Conservation (phyloP, 2,113 vertebrate species). For the Salvator merianae region DNA sequence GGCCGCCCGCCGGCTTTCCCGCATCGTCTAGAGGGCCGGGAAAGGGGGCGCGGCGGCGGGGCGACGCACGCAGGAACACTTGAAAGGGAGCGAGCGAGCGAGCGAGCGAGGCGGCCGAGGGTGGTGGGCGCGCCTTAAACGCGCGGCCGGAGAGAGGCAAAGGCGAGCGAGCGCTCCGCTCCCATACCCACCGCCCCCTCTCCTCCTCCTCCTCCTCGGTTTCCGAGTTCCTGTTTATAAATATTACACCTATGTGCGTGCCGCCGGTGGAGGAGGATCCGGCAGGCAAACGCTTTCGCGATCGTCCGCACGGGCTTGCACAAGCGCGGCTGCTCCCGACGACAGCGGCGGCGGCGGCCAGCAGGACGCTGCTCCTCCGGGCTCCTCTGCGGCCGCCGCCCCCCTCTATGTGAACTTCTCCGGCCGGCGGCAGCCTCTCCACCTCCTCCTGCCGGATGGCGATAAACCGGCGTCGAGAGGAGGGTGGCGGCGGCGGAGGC, state of each 20-base stretch:
- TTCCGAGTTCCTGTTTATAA: no score
- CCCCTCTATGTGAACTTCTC: conserved; percentile 46
- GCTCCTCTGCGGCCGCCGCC: background rate
- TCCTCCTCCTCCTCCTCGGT: no score
- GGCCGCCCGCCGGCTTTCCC: conserved; percentile 1
- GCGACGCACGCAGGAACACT: background rate
- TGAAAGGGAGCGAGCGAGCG: conserved; percentile 22
- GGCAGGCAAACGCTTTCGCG: background rate
- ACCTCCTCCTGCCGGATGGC: conserved; percentile 68
- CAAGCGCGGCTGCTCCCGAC: background rate
- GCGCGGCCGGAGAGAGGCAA: conserved; percentile 23
- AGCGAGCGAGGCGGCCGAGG: conserved; percentile 49
- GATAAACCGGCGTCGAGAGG: conserved; percentile 74
- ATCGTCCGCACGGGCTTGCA: background rate
- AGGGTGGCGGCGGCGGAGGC: conserved; percentile 54
- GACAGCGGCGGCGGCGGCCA: background rate
- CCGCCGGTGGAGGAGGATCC: background rate
- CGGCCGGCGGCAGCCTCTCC: conserved; percentile 32
- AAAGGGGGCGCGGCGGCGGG: conserved; percentile 38
- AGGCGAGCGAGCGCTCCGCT: conserved; percentile 14
- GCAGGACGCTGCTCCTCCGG: background rate
- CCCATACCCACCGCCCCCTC: no score
- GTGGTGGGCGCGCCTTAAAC: conserved; percentile 57
- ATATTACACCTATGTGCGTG: background rate
- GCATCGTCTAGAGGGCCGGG: conserved; percentile 39